Conservation (phyloP, 2,888 invertebrate genomes). For the Agrilus cyanescens region DNA sequence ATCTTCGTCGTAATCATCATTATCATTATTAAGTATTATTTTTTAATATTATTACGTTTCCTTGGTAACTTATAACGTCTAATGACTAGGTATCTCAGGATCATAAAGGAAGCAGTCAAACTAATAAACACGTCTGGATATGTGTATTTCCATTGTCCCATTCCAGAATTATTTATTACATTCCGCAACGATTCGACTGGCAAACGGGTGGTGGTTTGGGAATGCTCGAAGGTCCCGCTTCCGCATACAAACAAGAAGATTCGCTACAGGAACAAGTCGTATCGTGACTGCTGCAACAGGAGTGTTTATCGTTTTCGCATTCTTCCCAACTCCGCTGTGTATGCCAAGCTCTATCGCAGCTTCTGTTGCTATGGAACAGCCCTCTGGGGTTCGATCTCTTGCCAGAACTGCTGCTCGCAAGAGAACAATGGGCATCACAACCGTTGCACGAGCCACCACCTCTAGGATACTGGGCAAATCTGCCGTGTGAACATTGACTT, state of each 20-base stretch:
- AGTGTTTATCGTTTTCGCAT: conserved; percentile 37
- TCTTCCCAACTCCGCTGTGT: conserved; percentile 30
- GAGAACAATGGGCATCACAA: conserved; percentile 31
- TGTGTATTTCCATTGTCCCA: no score
- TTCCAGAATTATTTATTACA: conserved; percentile 9
- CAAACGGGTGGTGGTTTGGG: conserved; percentile 22
- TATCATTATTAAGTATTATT: no score
- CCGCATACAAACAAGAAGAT: conserved; percentile 49
- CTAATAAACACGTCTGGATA: no score
- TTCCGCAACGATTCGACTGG: conserved; percentile 24
- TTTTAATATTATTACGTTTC: no score
- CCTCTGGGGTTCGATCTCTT: conserved; percentile 27
- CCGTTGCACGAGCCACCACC: conserved; percentile 28
- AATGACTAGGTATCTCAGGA: no score
- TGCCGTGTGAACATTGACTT: conserved; percentile 18
- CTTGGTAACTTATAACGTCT: no score
- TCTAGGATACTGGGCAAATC: conserved; percentile 19
- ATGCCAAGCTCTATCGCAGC: conserved; percentile 30
- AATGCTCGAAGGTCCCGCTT: conserved; percentile 37
- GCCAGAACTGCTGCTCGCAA: conserved; percentile 32
- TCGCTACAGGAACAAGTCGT: conserved; percentile 52
- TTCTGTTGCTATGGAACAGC: conserved; percentile 27
- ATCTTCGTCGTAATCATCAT: no score
- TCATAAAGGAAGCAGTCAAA: no score
- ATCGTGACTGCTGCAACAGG: conserved; percentile 41